Evolutionary conservation across 2,113 vertebrate genomes (phyloP), one percentile per base, ranked within the genome.

Genomic region (Trachemys scripta): DNA sequence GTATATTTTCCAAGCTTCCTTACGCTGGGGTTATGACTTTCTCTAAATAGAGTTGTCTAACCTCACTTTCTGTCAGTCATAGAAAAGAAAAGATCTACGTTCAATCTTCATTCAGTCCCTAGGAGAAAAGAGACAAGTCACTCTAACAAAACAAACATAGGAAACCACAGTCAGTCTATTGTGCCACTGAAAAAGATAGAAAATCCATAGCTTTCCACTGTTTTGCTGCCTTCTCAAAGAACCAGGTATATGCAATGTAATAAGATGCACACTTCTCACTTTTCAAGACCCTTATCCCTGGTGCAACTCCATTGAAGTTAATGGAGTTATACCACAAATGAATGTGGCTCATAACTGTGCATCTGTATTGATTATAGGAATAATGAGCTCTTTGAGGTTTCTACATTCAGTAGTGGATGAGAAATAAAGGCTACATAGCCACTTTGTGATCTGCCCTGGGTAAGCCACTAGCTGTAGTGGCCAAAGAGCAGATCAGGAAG

Each of bases 31-130:
- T 84, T 95, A 85, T 80, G 42, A 54, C 47, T 88, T 16, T 59
- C 82, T 95, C 87, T 90, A 89, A 94, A 96, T 76, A 96, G 76
- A 29, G 27, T 93, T 85, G 47, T 92, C 87, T 93, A 90, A 95
- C 84, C 59, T 94, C 84, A 62, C 25, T 20, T 90, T 89, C 88
- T 94, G 92, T 89, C 95, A 93, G 2, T 92, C 82, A 93, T 56
- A 88, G 42, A 54, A 31, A 92, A 90, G 47, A 75, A 84, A 78
- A 90, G 4, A 87, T 84, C 42, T 82, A 35, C 35, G 5, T 89
- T 91, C 57, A 62, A 35, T 31, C 49, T 93, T 90, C 75, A 14
- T 62, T 92, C 53, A 45, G 38, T 53, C 47, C 59, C 84, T 89
- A 31, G 76, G 69, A 97, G 76, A 96, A 93, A 83, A 1, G 47